phyloP scores from a whole-genome alignment of 2,888 invertebrate species.

The Caenorhabditis sinica region DNA sequence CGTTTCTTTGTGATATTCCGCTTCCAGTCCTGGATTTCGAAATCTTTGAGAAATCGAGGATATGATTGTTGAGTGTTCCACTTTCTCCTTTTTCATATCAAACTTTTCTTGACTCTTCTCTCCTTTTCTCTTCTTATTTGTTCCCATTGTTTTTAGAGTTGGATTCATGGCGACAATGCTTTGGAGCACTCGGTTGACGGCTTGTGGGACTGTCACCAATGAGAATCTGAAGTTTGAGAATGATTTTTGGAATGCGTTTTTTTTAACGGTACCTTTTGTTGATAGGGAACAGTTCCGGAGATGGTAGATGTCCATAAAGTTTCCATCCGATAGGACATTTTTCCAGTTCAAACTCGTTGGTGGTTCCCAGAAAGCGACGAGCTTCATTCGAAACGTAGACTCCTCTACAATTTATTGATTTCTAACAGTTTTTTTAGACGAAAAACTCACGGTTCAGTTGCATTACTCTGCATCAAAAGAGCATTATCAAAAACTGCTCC shows the following conservation, averaged over 20 bases:
- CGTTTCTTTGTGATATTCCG: conserved; percentile 80
- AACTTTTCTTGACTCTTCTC: conserved; percentile 57
- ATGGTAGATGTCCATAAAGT: conserved; percentile 45
- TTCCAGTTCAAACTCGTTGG: conserved; percentile 62
- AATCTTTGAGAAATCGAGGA: conserved; percentile 50
- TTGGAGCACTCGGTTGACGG: conserved; percentile 80
- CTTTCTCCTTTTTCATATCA: conserved; percentile 57
- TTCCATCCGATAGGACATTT: conserved; percentile 66
- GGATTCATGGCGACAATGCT: conserved; percentile 69
- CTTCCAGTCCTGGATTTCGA: conserved; percentile 54
- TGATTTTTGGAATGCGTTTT: neutral
- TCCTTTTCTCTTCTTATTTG: conserved; percentile 64
- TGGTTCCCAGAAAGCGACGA: conserved; percentile 62
- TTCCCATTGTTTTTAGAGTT: conserved; percentile 63
- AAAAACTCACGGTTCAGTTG: conserved; percentile 64
- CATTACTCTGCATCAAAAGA: conserved; percentile 75
- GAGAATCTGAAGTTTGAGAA: conserved; percentile 75
- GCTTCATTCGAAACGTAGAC: conserved; percentile 75
- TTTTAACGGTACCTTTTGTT: conserved; percentile 66
- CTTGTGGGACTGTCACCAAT: conserved; percentile 81
- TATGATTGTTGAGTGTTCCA: conserved; percentile 51
- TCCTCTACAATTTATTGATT: conserved; percentile 68
- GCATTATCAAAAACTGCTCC: conserved; percentile 79
- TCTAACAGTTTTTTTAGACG: neutral
- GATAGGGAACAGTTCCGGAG: conserved; percentile 68